Conservation (phyloP, 1,140 invertebrate genomes). For the Zaprionus africanus region DNA sequence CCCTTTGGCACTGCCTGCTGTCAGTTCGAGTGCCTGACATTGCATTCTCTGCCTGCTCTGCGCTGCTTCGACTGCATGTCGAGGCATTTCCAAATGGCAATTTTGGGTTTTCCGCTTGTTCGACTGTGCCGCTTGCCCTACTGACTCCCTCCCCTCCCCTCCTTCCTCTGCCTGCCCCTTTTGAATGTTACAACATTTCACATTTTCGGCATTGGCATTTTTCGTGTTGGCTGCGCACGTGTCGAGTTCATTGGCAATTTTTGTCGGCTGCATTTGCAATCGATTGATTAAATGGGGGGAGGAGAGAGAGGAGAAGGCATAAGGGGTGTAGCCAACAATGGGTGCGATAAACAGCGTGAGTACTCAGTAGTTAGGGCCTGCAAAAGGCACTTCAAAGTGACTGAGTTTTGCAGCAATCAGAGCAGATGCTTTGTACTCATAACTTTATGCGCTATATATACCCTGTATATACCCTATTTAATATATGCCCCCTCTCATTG, state of each 20-base stretch:
- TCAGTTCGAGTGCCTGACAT: constrained; percentile 32
- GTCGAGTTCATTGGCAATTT: constrained; percentile 39
- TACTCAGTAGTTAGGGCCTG: not conserved
- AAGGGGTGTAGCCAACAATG: not conserved
- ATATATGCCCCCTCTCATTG: not conserved
- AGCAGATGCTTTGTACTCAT: not conserved
- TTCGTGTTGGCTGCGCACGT: constrained; percentile 17
- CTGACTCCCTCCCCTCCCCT: not conserved
- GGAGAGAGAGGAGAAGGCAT: no score
- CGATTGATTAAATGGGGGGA: constrained; percentile 43
- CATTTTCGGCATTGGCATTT: constrained; percentile 11
- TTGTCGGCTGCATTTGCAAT: constrained; percentile 26
- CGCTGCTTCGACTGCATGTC: constrained; percentile 14
- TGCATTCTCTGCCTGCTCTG: constrained; percentile 31
- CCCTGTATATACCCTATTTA: not conserved
- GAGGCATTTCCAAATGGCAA: constrained; percentile 26
- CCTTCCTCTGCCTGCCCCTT: not conserved
- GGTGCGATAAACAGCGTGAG: no score
- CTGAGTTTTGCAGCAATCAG: not conserved
- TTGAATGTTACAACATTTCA: constrained; percentile 4
- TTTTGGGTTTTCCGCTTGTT: constrained; percentile 25
- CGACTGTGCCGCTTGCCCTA: not conserved
- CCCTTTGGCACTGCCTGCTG: constrained; percentile 8
- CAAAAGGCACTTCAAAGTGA: not conserved
- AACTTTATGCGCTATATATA: not conserved